Base-by-base conservation (phyloP, 1,140 invertebrate genomes). In the Phenacoccus solenopsis region DNA sequence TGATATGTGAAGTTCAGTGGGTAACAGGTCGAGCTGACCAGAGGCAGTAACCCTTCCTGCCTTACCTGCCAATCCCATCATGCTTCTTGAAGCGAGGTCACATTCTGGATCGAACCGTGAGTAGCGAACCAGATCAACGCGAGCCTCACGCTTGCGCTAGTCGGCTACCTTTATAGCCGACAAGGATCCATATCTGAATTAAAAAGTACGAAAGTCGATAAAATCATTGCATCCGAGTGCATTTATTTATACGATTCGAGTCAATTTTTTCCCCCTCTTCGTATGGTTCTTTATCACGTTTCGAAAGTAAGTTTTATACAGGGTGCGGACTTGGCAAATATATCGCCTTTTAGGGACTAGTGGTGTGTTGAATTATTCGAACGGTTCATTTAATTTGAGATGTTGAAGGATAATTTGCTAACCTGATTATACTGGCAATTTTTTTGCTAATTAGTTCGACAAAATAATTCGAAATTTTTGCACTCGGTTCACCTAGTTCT, bases 61-160 rank as follows among this genome's bases (percentile, higher is more conserved):
- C 67, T 28, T 35, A 32, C 28, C 67, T 28, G 25, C 30, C 67
- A 64, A 64, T 25, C 59, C 25, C 59, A 64, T 64, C 25, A 25
- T 64, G 22, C 25, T 64, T 64, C 59, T 64, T 64, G 25, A 64
- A 64, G 59, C 59, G 59, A 64, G 59, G 59, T 64, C 59, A 25
- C 59, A 64, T 64, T 64, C 59, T 64, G 59, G 59, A 64, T 64
- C 59, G 59, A 64, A 64, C 59, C 59, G 59, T 64, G 59, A 64
- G 59, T 64, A 64, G 59, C 59, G 59, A 64, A 64, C 59, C 59
- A 64, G 59, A 64, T 64, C 59, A 64, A 25, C 59, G 59, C 13
- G 12, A 27, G 21, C 22, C 59, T 27, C 59, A 49, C 38, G 38
- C 20, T 49, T 49, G 38, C 20, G 13, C 13, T 49, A 49, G 38